Evolutionary conservation across 2,113 vertebrate genomes (phyloP).

Genomic region (Malurus melanocephalus): DNA sequence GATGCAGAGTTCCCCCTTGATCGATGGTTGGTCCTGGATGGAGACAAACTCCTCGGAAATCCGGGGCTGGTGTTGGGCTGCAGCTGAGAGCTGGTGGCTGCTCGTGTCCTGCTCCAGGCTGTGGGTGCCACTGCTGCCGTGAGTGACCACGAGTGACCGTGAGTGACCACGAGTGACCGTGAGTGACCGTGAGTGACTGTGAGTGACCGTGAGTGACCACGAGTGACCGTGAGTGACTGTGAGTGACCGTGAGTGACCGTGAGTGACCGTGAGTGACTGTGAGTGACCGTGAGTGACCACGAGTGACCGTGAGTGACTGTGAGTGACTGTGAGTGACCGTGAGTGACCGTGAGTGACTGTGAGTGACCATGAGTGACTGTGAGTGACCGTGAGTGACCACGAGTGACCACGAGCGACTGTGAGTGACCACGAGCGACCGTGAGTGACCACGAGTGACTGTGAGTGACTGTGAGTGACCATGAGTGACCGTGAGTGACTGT

Average conservation of each 20-base stretch:
- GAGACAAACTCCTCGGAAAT: background rate
- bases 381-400: background rate
- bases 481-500: no score
- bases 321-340: background rate
- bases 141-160: background rate
- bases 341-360: background rate
- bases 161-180: background rate
- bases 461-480: no score
- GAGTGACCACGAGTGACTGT: fast-evolving
- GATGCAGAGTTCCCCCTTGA: background rate
- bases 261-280: background rate
- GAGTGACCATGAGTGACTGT: no score
- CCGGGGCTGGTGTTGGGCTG: fast-evolving
- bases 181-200: background rate
- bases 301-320: fast-evolving
- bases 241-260: background rate
- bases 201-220: no score
- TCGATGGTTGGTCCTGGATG: conserved; percentile 27
- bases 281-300: background rate
- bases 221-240: background rate
- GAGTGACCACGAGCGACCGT: no score
- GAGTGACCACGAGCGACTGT: background rate
- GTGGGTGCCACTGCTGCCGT: background rate
- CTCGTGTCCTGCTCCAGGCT: background rate
- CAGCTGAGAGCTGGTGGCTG: background rate